A percentile compares a stretch with the other conserved stretches of the same genome.
Evolutionary conservation across 2,113 vertebrate genomes (phyloP).

Genomic region (Carassius auratus): DNA sequence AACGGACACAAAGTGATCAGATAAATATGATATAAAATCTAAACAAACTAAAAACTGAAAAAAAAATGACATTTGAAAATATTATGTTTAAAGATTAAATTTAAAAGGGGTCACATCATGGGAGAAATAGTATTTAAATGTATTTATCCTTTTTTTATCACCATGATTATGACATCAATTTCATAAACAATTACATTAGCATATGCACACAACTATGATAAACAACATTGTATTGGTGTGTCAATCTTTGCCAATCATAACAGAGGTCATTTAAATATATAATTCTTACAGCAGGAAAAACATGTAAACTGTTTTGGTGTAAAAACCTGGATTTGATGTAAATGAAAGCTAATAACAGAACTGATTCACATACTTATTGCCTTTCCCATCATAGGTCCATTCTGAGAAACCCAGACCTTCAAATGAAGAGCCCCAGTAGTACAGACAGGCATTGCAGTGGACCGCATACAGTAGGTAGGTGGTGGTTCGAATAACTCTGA

Average conservation of each 20-base stretch:
- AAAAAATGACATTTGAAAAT: too few relatives aligned
- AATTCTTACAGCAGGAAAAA: background rate
- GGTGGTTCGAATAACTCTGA: constrained; percentile 93
- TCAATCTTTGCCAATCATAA: background rate
- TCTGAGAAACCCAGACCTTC: constrained; percentile 85
- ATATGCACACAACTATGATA: background rate
- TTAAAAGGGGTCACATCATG: too few relatives aligned
- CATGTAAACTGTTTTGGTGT: background rate
- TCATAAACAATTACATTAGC: too few relatives aligned
- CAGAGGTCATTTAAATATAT: background rate
- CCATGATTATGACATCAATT: too few relatives aligned
- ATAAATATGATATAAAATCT: too few relatives aligned
- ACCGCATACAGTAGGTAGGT: constrained; percentile 92
- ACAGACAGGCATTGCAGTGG: constrained; percentile 92
- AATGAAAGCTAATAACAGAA: background rate
- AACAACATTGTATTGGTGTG: background rate
- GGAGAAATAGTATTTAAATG: too few relatives aligned
- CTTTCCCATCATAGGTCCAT: constrained; percentile 91
- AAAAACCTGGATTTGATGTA: background rate
- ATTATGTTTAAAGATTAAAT: too few relatives aligned
- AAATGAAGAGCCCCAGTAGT: constrained; percentile 89
- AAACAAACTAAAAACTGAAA: background rate
- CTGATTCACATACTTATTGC: constrained; percentile 83
- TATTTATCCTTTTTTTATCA: too few relatives aligned
- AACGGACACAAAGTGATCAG: background rate